Conservation (phyloP, 2,113 vertebrate genomes). For the Sceloporus undulatus region DNA sequence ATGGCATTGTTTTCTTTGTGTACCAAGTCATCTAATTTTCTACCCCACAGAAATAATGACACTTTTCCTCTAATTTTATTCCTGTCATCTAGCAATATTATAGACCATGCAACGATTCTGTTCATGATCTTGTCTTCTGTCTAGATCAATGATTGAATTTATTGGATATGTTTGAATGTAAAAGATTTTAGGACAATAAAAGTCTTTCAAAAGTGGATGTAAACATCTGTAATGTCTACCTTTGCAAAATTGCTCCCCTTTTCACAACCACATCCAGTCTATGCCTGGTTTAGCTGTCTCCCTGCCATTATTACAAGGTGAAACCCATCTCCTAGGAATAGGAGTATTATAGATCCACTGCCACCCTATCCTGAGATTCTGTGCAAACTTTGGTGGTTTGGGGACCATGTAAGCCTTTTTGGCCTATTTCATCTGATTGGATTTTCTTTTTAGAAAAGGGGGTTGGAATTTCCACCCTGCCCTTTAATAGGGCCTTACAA, state of each 20-base stretch:
- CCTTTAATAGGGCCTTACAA: no score
- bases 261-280: background rate
- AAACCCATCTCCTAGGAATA: background rate
- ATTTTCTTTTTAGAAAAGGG: no score
- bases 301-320: background rate
- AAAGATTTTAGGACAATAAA: slow-evolving; percentile 20
- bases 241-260: background rate
- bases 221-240: background rate
- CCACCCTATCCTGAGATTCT: no score
- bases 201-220: background rate
- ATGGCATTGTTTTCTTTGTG: slow-evolving; percentile 50
- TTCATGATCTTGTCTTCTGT: slow-evolving; percentile 43
- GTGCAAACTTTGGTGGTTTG: no score
- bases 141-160: slow-evolving; percentile 56
- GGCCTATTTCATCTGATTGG: no score
- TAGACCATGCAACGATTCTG: slow-evolving; percentile 63
- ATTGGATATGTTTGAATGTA: slow-evolving; percentile 55
- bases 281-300: background rate
- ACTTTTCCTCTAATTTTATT: slow-evolving; percentile 70
- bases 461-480: no score
- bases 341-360: no score
- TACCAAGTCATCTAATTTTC: slow-evolving; percentile 57
- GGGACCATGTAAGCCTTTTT: no score
- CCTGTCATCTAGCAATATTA: slow-evolving; percentile 64
- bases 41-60: slow-evolving; percentile 49